Conservation (phyloP, 2,113 vertebrate genomes). For the Tupaia tana region DNA sequence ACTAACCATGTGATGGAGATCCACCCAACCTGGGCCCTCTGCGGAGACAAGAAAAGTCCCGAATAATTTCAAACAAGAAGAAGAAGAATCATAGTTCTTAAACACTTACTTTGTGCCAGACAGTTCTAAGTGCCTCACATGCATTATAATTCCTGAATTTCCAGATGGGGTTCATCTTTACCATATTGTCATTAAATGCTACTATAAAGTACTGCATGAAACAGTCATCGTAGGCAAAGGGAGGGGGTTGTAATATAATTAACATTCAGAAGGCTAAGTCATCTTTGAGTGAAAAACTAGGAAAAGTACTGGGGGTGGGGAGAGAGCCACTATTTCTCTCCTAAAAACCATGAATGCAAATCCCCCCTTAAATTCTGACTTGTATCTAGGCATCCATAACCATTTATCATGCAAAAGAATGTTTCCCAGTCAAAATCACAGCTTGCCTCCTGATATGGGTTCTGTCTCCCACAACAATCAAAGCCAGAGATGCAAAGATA, state of each 20-base stretch:
- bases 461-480: not conserved
- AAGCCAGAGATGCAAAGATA: not conserved
- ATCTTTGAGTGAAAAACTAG: conserved; percentile 2
- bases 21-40: not conserved
- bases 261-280: not conserved
- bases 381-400: not conserved
- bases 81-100: not conserved
- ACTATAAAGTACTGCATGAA: conserved; percentile 1
- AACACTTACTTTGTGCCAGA: not conserved
- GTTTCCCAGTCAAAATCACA: conserved; percentile 4
- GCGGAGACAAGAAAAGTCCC: not conserved
- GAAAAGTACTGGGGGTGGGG: not conserved
- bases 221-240: not conserved
- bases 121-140: not conserved
- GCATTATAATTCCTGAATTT: not conserved
- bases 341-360: conserved; percentile 37
- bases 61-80: not conserved
- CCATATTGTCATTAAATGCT: not conserved
- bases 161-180: not conserved
- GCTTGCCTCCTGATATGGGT: not conserved
- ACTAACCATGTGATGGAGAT: conserved; percentile 76
- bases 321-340: not conserved
- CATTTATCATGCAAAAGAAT: conserved; percentile 58
- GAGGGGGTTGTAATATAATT: not conserved
- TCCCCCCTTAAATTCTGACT: not conserved